Evolutionary conservation across 2,113 vertebrate genomes (phyloP).

Genomic region (Acanthochromis polyacanthus): DNA sequence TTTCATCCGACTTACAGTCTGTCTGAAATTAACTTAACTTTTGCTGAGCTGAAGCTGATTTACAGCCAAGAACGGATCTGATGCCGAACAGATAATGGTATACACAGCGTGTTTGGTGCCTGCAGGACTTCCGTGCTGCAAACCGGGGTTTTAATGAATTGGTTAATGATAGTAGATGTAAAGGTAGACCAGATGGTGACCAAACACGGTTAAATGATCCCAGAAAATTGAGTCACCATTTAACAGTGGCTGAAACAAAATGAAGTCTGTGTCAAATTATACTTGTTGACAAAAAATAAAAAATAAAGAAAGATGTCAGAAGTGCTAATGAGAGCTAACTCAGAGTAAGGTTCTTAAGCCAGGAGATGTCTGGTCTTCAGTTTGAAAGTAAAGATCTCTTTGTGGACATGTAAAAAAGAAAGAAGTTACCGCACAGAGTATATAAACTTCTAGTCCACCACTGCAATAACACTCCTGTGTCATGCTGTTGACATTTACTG

Average conservation of each 20-base stretch:
- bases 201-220: background rate
- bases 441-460: no score
- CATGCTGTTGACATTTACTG: no score
- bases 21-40: background rate
- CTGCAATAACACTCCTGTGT: no score
- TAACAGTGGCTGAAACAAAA: background rate
- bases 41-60: background rate
- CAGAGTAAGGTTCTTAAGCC: no score
- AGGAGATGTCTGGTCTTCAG: no score
- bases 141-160: background rate
- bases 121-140: background rate
- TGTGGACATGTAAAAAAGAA: no score
- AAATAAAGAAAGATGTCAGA: background rate
- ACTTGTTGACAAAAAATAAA: background rate
- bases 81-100: no score
- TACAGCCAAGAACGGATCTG: background rate
- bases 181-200: background rate
- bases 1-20: no score
- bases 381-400: no score
- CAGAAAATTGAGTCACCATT: background rate
- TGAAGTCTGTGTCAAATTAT: background rate
- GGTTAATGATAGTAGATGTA: rapidly evolving
- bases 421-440: no score
- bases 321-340: background rate
- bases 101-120: background rate